phyloP scores from a whole-genome alignment of 2,797 vertebrate species.

The Masticophis lateralis region DNA sequence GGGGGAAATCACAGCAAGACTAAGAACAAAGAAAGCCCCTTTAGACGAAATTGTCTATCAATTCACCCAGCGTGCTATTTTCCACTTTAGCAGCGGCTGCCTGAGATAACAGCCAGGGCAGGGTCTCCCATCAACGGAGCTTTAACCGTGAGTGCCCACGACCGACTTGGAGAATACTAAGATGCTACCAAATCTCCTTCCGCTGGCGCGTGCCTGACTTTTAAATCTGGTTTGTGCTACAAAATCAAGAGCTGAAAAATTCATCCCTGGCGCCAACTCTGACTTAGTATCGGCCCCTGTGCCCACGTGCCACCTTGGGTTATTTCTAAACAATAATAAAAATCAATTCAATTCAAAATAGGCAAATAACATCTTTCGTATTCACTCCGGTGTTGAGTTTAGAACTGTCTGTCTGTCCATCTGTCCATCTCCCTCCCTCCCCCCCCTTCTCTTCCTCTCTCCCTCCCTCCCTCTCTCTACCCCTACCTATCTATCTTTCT shows the following conservation, averaged over 20 bases:
- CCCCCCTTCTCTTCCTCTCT: no score
- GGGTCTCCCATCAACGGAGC: background rate
- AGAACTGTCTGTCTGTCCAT: background rate
- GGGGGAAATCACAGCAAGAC: background rate
- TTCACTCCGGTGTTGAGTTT: background rate
- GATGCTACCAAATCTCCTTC: background rate
- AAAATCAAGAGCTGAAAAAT: background rate
- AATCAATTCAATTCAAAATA: background rate
- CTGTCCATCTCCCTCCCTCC: no score
- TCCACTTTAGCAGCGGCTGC: background rate
- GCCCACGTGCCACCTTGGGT: background rate
- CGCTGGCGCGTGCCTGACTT: background rate
- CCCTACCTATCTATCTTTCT: no score
- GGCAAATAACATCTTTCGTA: background rate
- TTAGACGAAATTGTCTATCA: background rate
- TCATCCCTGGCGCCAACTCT: background rate
- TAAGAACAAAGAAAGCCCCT: background rate
- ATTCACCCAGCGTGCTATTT: background rate
- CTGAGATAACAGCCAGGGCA: background rate
- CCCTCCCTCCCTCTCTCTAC: no score
- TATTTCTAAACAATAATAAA: background rate
- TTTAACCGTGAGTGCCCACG: background rate
- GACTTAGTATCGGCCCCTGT: background rate
- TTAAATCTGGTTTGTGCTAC: background rate
- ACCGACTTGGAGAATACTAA: background rate